phyloP scores from a whole-genome alignment of 2,797 vertebrate genomes.

The Lutjanus argentimaculatus region DNA sequence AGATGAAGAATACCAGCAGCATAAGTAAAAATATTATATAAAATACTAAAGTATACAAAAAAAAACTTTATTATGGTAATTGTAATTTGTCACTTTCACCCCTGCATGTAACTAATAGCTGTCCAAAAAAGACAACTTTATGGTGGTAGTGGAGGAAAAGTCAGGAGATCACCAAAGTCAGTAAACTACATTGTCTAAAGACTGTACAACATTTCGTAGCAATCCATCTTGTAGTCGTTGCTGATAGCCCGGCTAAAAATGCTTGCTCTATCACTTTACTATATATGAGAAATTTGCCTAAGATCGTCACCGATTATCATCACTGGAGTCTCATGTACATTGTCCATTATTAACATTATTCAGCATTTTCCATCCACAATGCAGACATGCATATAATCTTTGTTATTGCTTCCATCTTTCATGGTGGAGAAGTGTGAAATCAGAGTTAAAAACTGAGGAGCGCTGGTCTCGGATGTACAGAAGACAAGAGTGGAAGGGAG shows the following conservation, averaged over 20 bases:
- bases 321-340: neutral
- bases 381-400: constrained; percentile 17
- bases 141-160: neutral
- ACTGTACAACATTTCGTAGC: neutral
- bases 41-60: too few relatives aligned
- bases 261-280: neutral
- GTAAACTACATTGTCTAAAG: neutral
- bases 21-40: too few relatives aligned
- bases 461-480: constrained; percentile 17
- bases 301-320: neutral
- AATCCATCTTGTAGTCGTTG: neutral
- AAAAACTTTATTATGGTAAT: neutral
- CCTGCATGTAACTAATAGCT: too few relatives aligned
- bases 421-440: constrained; percentile 22
- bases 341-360: neutral
- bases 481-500: constrained; percentile 32
- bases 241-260: neutral
- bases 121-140: neutral
- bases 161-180: neutral
- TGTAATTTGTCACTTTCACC: too few relatives aligned
- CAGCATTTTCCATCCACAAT: constrained; percentile 11
- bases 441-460: constrained; percentile 1
- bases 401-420: constrained; percentile 20
- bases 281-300: neutral
- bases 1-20: too few relatives aligned